phyloP scores from a whole-genome alignment of 2,797 vertebrate species.

The Micromesistius poutassou region DNA sequence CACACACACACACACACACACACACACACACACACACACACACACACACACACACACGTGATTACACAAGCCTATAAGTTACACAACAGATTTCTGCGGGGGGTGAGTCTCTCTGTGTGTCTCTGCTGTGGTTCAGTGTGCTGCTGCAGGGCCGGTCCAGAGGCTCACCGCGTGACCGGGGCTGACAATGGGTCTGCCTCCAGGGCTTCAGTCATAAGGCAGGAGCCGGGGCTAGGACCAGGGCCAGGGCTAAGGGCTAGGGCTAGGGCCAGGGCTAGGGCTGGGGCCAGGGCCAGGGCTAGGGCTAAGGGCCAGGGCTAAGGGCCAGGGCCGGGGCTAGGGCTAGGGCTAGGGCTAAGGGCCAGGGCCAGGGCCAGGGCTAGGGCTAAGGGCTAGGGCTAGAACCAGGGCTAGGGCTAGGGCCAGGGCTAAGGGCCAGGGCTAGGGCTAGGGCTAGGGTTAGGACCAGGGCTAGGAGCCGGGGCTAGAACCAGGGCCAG shows the following conservation, averaged over 20 bases:
- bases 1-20: conserved; percentile 1
- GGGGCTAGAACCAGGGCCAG: neutral
- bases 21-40: conserved; percentile 5
- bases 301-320: neutral
- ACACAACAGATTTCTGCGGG: no score
- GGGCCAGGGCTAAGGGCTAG: no score
- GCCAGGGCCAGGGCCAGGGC: neutral
- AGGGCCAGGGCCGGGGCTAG: neutral
- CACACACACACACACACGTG: conserved; percentile 2
- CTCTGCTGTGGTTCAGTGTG: no score
- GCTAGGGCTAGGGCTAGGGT: neutral
- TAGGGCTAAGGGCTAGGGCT: no score
- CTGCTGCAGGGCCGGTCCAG: no score
- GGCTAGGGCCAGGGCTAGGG: neutral
- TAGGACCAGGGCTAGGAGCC: neutral
- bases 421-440: neutral
- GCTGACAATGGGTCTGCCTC: neutral
- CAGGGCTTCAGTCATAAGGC: neutral
- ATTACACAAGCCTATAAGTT: no score
- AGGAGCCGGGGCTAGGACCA: neutral
- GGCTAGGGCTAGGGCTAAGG: no score
- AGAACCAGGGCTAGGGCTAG: neutral
- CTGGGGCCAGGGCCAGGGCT: neutral
- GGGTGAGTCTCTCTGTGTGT: neutral
- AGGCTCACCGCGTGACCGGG: no score